Percentiles rank a stretch among this genome's conserved stretches.
phyloP scores from a whole-genome alignment of 2,888 invertebrate genomes.

The Bombylius major region DNA sequence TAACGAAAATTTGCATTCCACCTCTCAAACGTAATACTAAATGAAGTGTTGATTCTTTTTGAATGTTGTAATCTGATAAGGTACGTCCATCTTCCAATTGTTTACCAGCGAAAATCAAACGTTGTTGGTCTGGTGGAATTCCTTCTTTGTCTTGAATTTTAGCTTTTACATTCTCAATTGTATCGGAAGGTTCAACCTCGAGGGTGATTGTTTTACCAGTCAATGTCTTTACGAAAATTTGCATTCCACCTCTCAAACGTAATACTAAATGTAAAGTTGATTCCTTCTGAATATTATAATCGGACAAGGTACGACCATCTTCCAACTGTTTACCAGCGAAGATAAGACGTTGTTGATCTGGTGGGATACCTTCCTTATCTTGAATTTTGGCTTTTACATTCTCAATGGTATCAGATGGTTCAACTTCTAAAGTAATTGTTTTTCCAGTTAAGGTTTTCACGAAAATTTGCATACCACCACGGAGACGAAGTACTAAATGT shows the following conservation, averaged over 20 bases:
- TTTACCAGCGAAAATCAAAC: slow-evolving; percentile 19
- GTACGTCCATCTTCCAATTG: slow-evolving; percentile 18
- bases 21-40: slow-evolving; percentile 19
- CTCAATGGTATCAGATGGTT: slow-evolving; percentile 23
- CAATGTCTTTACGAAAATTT: slow-evolving; percentile 23
- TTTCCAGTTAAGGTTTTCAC: slow-evolving; percentile 26
- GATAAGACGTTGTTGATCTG: slow-evolving; percentile 26
- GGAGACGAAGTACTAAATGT: slow-evolving; percentile 34
- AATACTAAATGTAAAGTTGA: slow-evolving; percentile 51
- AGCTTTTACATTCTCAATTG: slow-evolving; percentile 19
- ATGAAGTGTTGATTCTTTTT: slow-evolving; percentile 20
- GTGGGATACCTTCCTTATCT: slow-evolving; percentile 26
- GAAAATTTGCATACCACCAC: slow-evolving; percentile 52
- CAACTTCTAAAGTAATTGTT: slow-evolving; percentile 24
- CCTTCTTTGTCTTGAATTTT: slow-evolving; percentile 19
- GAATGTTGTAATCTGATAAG: slow-evolving; percentile 19
- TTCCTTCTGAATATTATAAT: slow-evolving; percentile 27
- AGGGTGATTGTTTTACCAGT: slow-evolving; percentile 24
- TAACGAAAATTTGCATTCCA: slow-evolving; percentile 28
- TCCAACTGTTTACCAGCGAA: slow-evolving; percentile 39
- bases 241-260: slow-evolving; percentile 78
- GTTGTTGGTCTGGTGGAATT: slow-evolving; percentile 18
- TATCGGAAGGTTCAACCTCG: slow-evolving; percentile 21
- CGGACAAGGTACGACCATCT: slow-evolving; percentile 61
- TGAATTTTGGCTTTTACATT: slow-evolving; percentile 26